A percentile compares a stretch with the other conserved stretches of the same genome.
phyloP scores from a whole-genome alignment of 2,888 invertebrate species.

The Drosophila helvetica region DNA sequence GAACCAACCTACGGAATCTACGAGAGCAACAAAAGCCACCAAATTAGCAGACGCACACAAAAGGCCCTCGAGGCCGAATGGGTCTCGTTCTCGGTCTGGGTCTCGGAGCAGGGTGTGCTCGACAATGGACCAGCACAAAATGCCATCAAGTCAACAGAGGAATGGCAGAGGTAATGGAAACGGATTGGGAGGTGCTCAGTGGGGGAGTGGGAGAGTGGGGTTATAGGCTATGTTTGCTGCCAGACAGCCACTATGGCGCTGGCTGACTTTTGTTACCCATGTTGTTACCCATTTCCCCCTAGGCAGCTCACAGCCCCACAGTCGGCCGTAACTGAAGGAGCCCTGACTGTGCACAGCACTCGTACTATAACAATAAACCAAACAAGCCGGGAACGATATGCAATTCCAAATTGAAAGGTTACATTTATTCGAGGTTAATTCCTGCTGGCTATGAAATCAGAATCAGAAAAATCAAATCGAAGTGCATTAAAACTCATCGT shows the following conservation, averaged over 20 bases:
- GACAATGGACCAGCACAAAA: slow-evolving; percentile 58
- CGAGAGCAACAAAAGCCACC: slow-evolving; percentile 65
- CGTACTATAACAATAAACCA: slow-evolving; percentile 23
- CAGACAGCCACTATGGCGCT: slow-evolving; percentile 37
- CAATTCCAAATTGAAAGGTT: slow-evolving; percentile 39
- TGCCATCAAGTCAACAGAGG: slow-evolving; percentile 45
- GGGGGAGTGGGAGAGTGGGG: not conserved
- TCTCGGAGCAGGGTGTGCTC: slow-evolving; percentile 28
- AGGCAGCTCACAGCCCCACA: not conserved
- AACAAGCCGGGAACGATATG: slow-evolving; percentile 33
- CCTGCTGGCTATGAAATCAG: slow-evolving; percentile 32
- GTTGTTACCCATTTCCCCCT: not conserved
- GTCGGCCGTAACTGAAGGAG: slow-evolving; percentile 2
- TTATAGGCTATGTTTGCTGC: slow-evolving; percentile 28
- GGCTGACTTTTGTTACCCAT: slow-evolving; percentile 52
- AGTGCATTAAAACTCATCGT: slow-evolving; percentile 65
- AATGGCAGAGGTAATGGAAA: slow-evolving; percentile 20
- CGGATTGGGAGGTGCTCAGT: not conserved
- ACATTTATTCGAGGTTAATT: slow-evolving; percentile 51
- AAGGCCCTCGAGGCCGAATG: slow-evolving; percentile 30
- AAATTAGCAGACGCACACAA: slow-evolving; percentile 72
- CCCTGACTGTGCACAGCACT: not conserved
- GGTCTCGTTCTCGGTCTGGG: slow-evolving; percentile 1
- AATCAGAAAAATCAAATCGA: slow-evolving; percentile 34
- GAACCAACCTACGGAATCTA: slow-evolving; percentile 25